Conservation (phyloP, 2,113 vertebrate species). For the Epinephelus lanceolatus region DNA sequence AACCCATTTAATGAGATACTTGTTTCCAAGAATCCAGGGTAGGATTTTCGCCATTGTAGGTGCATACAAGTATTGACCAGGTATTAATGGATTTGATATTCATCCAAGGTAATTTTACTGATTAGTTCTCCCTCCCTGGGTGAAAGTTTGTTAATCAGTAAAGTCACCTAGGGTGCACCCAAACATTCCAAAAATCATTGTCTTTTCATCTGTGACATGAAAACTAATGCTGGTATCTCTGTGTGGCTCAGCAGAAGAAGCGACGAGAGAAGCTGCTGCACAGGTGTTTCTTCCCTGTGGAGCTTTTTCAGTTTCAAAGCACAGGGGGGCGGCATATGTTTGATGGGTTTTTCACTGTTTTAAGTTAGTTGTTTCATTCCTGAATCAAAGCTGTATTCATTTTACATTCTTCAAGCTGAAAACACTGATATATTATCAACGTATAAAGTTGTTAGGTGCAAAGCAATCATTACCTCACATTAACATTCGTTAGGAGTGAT, state of each 20-base stretch:
- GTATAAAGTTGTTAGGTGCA: background rate
- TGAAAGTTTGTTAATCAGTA: constrained; percentile 44
- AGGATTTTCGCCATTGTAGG: constrained; percentile 1
- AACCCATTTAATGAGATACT: constrained; percentile 28
- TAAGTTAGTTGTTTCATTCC: constrained; percentile 2
- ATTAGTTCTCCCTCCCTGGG: constrained; percentile 23
- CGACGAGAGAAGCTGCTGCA: background rate
- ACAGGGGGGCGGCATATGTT: background rate
- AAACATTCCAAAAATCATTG: constrained; percentile 18
- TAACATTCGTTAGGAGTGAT: constrained; percentile 13
- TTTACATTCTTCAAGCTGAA: background rate
- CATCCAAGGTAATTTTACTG: constrained; percentile 43
- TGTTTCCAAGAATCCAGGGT: constrained; percentile 17
- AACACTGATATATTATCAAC: background rate
- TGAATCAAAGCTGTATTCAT: background rate
- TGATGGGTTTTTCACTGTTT: background rate
- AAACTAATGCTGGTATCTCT: background rate
- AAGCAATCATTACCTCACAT: background rate
- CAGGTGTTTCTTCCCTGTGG: constrained; percentile 24
- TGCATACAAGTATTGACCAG: constrained; percentile 20
- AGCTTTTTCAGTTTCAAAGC: constrained; percentile 24
- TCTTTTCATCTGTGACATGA: constrained; percentile 32
- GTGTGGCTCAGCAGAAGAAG: background rate
- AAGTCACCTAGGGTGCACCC: constrained; percentile 23
- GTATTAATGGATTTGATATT: constrained; percentile 36